Percentiles rank a stretch among this genome's conserved stretches.
Conservation (phyloP, 2,888 invertebrate genomes). For the Petrolisthes cinctipes region DNA sequence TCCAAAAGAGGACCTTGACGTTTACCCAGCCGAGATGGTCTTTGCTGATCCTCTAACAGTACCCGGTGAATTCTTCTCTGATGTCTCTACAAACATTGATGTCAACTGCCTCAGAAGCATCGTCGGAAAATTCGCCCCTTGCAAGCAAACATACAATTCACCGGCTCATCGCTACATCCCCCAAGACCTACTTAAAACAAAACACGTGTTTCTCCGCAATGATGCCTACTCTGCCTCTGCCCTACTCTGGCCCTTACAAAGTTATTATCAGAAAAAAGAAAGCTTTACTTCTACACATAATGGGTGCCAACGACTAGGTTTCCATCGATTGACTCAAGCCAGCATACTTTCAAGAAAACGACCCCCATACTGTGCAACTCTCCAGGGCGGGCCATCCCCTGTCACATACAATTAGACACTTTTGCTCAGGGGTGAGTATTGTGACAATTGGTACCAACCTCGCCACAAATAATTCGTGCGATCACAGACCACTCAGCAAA, state of each 20-base stretch:
- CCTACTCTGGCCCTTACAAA: not conserved
- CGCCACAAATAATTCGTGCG: too few relatives aligned
- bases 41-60: not conserved
- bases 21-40: not conserved
- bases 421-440: too few relatives aligned
- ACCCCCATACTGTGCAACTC: not conserved
- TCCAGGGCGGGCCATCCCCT: not conserved
- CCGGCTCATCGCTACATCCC: not conserved
- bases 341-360: not conserved
- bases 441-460: too few relatives aligned
- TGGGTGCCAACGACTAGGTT: constrained; percentile 1
- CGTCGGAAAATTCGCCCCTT: not conserved
- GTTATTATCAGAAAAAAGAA: not conserved
- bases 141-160: not conserved
- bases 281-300: not conserved
- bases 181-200: too few relatives aligned
- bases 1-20: not conserved
- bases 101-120: too few relatives aligned
- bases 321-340: constrained; percentile 3
- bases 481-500: too few relatives aligned
- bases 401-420: too few relatives aligned
- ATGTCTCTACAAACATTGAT: not conserved
- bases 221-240: not conserved
- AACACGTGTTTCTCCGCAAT: not conserved
- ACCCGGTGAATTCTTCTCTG: not conserved